A percentile compares a stretch with the other conserved stretches of the same genome.
Evolutionary conservation across 2,888 invertebrate genomes (phyloP).

Genomic region (Eulithis testata): DNA sequence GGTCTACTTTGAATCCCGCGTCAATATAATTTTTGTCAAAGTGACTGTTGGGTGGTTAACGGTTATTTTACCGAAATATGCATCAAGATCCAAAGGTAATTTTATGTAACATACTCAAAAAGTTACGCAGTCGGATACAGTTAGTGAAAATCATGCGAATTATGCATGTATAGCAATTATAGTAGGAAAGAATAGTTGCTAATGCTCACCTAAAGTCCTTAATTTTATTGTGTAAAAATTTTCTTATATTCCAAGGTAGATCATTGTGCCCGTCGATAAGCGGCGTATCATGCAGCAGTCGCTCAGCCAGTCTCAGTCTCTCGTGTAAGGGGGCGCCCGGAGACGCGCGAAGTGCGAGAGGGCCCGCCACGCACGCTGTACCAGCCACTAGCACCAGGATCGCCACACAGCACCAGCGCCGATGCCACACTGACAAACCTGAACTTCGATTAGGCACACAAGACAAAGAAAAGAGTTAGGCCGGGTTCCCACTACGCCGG

Average conservation of each 20-base stretch:
- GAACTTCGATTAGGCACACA: conserved; percentile 16
- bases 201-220: conserved; percentile 89
- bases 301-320: conserved; percentile 89
- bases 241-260: conserved; percentile 95
- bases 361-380: conserved; percentile 92
- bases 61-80: too few relatives aligned
- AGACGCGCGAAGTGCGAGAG: conserved; percentile 90
- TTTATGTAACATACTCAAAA: too few relatives aligned
- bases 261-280: conserved; percentile 95
- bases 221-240: conserved; percentile 94
- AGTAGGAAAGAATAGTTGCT: conserved; percentile 12
- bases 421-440: conserved; percentile 80
- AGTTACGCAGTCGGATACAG: too few relatives aligned
- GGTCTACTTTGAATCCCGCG: too few relatives aligned
- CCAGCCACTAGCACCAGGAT: conserved; percentile 90
- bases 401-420: conserved; percentile 91
- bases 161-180: too few relatives aligned
- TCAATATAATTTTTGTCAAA: too few relatives aligned
- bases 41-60: too few relatives aligned
- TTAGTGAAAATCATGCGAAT: too few relatives aligned
- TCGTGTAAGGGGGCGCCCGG: conserved; percentile 91
- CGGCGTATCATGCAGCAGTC: conserved; percentile 90
- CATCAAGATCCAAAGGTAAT: too few relatives aligned
- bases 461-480: conserved; percentile 3
- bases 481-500: too few relatives aligned